Percentiles rank a stretch among this genome's conserved stretches.
Conservation (phyloP, 2,888 invertebrate genomes). For the Hypolimnas misippus region DNA sequence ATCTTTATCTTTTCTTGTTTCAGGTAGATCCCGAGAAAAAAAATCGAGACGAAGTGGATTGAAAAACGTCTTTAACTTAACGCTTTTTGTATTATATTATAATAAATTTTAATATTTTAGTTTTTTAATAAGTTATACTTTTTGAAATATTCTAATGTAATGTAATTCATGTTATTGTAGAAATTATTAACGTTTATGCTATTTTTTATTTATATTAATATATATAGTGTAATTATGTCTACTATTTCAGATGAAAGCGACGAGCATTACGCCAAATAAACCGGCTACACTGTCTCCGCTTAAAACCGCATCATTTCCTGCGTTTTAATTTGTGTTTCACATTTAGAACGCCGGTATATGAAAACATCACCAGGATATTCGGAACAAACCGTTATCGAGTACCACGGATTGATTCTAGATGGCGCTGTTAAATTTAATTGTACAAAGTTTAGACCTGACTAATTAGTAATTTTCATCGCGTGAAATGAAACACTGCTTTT, state of each 20-base stretch:
- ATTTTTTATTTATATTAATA: too few species aligned
- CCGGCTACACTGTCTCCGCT: neutral
- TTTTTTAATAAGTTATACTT: neutral
- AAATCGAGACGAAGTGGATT: conserved; percentile 13
- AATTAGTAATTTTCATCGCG: neutral
- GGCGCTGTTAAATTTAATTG: neutral
- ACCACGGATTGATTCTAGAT: neutral
- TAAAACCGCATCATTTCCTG: conserved; percentile 21
- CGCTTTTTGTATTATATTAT: neutral
- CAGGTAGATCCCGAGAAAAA: conserved; percentile 26
- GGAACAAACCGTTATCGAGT: neutral
- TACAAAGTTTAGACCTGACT: neutral
- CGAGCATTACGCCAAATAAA: neutral
- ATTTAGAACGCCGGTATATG: conserved; percentile 24
- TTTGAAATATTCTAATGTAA: neutral
- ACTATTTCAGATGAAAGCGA: conserved; percentile 7
- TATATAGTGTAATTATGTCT: too few species aligned
- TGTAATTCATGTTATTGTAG: neutral
- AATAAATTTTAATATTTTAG: neutral
- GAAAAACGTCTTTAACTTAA: conserved; percentile 1
- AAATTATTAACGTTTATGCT: too few species aligned
- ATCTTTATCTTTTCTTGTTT: conserved; percentile 32
- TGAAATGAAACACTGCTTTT: neutral
- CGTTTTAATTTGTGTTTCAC: conserved; percentile 24
- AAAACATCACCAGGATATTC: conserved; percentile 2